Evolutionary conservation across 1,140 invertebrate species (phyloP).

Genomic region (Aphaenogaster ashmeadi): DNA sequence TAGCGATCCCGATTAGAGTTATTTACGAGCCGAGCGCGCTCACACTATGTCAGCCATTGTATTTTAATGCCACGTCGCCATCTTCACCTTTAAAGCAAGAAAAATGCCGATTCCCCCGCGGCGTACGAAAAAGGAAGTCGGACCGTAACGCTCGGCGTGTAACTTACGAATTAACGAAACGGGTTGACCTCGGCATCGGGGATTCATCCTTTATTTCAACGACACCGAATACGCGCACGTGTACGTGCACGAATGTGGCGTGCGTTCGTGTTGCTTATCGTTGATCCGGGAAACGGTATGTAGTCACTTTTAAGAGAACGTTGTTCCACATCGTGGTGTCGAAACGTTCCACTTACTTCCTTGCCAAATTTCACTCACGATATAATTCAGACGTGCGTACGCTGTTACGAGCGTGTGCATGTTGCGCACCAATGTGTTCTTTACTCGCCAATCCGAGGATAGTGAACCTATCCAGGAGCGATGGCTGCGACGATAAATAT

Average conservation of each 20-base stretch:
- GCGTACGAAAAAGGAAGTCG: slow-evolving; percentile 77
- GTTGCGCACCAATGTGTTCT: slow-evolving; percentile 1
- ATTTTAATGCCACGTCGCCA: slow-evolving; percentile 85
- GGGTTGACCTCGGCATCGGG: slow-evolving; percentile 57
- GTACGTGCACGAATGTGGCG: too few relatives aligned
- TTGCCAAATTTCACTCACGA: slow-evolving; percentile 47
- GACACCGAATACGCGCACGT: slow-evolving; percentile 2
- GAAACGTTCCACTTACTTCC: slow-evolving; percentile 52
- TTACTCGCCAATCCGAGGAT: slow-evolving; percentile 42
- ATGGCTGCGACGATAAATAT: slow-evolving; percentile 48
- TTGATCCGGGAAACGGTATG: slow-evolving; percentile 52
- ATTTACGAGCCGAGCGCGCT: slow-evolving; percentile 85
- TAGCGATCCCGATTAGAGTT: slow-evolving; percentile 87
- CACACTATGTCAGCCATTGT: slow-evolving; percentile 86
- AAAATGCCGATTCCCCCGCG: slow-evolving; percentile 65
- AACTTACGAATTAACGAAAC: slow-evolving; percentile 79
- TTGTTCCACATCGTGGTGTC: slow-evolving; percentile 57
- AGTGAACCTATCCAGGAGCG: slow-evolving; percentile 28
- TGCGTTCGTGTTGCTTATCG: slow-evolving; percentile 45
- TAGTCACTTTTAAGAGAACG: slow-evolving; percentile 43
- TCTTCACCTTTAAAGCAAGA: slow-evolving; percentile 71
- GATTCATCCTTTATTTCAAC: slow-evolving; percentile 44
- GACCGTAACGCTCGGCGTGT: slow-evolving; percentile 73
- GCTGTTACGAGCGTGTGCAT: background rate
- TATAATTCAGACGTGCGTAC: slow-evolving; percentile 29